phyloP scores from a whole-genome alignment of 2,113 vertebrate species.

The Lutjanus erythropterus region DNA sequence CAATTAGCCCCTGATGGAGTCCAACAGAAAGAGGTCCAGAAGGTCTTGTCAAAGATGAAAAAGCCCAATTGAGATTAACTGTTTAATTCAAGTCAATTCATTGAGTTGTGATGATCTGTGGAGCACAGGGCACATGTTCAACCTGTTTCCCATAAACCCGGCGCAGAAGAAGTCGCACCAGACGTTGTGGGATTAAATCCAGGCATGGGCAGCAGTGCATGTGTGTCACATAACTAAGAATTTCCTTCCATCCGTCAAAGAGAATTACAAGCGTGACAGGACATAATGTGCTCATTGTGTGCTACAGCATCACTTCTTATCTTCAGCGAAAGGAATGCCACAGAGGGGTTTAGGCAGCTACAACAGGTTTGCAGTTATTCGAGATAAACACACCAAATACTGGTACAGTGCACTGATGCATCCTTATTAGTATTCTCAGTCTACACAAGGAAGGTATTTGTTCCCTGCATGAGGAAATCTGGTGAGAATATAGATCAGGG shows the following conservation, averaged over 20 bases:
- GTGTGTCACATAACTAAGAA: constrained; percentile 57
- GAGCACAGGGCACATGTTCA: constrained; percentile 30
- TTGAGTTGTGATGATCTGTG: constrained; percentile 36
- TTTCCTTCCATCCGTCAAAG: constrained; percentile 64
- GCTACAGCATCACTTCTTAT: constrained; percentile 48
- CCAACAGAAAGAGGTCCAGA: constrained; percentile 53
- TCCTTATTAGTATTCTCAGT: background rate
- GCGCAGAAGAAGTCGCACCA: constrained; percentile 18
- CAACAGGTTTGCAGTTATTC: constrained; percentile 19
- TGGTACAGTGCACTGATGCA: background rate
- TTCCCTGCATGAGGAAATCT: background rate
- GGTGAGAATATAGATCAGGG: background rate
- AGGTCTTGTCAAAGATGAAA: constrained; percentile 54
- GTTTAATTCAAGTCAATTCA: constrained; percentile 57
- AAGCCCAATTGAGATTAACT: constrained; percentile 62
- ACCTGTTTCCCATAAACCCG: constrained; percentile 62
- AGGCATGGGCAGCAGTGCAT: constrained; percentile 57
- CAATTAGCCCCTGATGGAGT: constrained; percentile 61
- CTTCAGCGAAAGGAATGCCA: constrained; percentile 24
- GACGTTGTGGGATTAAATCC: constrained; percentile 45
- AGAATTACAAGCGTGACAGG: constrained; percentile 47
- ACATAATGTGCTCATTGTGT: constrained; percentile 62
- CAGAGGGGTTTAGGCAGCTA: background rate
- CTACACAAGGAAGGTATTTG: background rate
- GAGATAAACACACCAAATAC: constrained; percentile 7